phyloP scores from a whole-genome alignment of 2,888 invertebrate species.

The Liodrosophila aerea region DNA sequence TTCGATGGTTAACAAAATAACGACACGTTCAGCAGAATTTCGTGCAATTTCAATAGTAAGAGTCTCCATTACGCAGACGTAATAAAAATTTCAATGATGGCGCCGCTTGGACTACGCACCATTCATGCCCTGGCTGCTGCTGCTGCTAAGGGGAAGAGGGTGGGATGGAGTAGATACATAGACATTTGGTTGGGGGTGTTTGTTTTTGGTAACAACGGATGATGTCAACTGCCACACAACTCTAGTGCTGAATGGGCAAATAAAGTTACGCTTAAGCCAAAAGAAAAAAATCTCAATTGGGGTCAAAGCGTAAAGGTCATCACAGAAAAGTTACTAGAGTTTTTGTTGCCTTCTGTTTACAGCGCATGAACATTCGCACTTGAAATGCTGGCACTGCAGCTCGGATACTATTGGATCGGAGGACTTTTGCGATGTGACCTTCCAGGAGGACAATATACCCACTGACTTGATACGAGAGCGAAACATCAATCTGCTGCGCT shows the following conservation, averaged over 20 bases:
- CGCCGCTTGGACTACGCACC: slow-evolving; percentile 56
- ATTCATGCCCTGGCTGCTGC: slow-evolving; percentile 18
- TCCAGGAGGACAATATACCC: slow-evolving; percentile 78
- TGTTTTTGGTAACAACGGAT: slow-evolving; percentile 33
- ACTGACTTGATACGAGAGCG: slow-evolving; percentile 67
- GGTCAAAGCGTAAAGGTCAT: slow-evolving; percentile 50
- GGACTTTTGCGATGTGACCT: slow-evolving; percentile 78
- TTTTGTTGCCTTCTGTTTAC: slow-evolving; percentile 4
- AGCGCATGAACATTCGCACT: slow-evolving; percentile 43
- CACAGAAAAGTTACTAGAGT: slow-evolving; percentile 13
- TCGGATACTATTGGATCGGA: slow-evolving; percentile 80
- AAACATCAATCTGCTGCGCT: slow-evolving; percentile 74
- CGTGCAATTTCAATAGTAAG: slow-evolving; percentile 14
- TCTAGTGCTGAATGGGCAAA: slow-evolving; percentile 5
- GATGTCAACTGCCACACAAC: slow-evolving; percentile 35
- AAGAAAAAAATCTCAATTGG: slow-evolving; percentile 3
- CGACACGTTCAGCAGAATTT: slow-evolving; percentile 19
- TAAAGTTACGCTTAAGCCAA: slow-evolving; percentile 1
- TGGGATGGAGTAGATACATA: slow-evolving; percentile 1
- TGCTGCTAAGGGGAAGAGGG: slow-evolving; percentile 23
- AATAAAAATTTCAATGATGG: slow-evolving; percentile 51
- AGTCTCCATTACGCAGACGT: slow-evolving; percentile 35
- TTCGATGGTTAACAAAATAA: slow-evolving; percentile 9
- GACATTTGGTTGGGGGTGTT: background rate
- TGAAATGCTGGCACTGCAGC: slow-evolving; percentile 81